Conservation (phyloP, 2,797 vertebrate species). For the Pteronotus mesoamericanus region DNA sequence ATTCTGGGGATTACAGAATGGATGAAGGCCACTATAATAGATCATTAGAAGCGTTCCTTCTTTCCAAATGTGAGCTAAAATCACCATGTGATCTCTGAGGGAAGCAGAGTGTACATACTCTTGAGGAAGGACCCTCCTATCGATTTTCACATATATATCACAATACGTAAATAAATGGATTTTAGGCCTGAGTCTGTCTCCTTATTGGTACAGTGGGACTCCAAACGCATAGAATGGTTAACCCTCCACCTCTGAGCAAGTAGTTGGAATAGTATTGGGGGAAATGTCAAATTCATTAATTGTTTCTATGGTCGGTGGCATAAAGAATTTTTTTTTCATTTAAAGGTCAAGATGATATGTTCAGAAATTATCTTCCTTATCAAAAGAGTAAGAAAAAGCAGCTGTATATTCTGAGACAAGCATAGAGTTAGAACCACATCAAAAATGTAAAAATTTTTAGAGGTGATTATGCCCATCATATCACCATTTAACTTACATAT, state of each 20-base stretch:
- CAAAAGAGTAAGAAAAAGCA: neutral
- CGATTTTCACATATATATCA: neutral
- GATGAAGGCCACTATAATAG: neutral
- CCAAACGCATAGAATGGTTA: neutral
- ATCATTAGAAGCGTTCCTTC: neutral
- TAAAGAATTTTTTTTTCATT: neutral
- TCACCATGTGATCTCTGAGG: neutral
- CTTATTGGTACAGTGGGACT: neutral
- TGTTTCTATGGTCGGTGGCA: neutral
- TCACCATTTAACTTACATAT: neutral
- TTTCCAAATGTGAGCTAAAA: neutral
- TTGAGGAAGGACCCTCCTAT: neutral
- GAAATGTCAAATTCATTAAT: neutral
- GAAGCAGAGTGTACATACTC: neutral
- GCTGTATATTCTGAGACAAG: neutral
- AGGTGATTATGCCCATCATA: neutral
- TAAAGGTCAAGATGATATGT: neutral
- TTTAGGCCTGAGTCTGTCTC: neutral
- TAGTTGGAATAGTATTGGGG: neutral
- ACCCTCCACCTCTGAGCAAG: neutral
- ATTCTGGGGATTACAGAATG: neutral
- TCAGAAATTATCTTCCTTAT: neutral
- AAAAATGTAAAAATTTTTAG: neutral
- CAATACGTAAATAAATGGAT: neutral
- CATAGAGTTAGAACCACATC: neutral